phyloP scores from a whole-genome alignment of 1,140 invertebrate species.

The Listronotus bonariensis region DNA sequence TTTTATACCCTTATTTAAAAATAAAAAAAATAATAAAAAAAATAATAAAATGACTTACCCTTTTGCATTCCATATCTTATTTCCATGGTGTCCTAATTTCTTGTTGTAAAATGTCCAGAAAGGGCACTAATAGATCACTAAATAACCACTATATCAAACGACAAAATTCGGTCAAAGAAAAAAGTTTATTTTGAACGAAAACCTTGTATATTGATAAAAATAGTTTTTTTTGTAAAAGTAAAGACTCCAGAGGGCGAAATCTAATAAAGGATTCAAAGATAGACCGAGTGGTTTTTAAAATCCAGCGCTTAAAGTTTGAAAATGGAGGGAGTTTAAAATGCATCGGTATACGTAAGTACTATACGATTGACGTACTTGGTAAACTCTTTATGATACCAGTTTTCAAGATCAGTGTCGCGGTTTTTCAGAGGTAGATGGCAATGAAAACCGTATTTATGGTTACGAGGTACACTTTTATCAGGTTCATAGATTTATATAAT shows the following conservation, averaged over 20 bases:
- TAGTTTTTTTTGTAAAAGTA: background rate
- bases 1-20: too few relatives aligned
- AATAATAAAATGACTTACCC: too few relatives aligned
- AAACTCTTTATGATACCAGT: background rate
- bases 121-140: background rate
- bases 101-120: background rate
- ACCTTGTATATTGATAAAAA: background rate
- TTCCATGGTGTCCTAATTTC: background rate
- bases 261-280: constrained; percentile 10
- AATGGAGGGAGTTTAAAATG: constrained; percentile 8
- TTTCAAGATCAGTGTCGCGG: constrained; percentile 26
- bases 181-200: too few relatives aligned
- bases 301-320: constrained; percentile 1
- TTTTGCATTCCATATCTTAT: constrained; percentile 6
- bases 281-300: constrained; percentile 26
- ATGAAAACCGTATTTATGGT: too few relatives aligned
- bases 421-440: background rate
- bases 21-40: too few relatives aligned
- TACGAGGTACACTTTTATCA: too few relatives aligned
- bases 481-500: too few relatives aligned
- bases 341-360: constrained; percentile 1
- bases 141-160: background rate
- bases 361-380: constrained; percentile 6
- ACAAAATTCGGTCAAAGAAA: too few relatives aligned
- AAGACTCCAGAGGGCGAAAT: constrained; percentile 5